phyloP scores from a whole-genome alignment of 2,113 vertebrate species.

The Cyprinodon tularosa region DNA sequence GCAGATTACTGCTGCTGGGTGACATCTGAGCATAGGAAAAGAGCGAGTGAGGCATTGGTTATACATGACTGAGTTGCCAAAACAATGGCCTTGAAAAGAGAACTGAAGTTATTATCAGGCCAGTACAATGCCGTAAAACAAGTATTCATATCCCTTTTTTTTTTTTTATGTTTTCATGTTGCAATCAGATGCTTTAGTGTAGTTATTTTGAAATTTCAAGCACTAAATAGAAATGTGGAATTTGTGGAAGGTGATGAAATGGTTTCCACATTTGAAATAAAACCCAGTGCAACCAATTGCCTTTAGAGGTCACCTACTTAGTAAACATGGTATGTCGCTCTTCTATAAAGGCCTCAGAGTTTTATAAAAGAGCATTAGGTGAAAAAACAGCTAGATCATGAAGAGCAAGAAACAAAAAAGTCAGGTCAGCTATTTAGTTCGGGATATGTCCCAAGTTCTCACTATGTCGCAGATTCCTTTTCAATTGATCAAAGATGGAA shows the following conservation, averaged over 20 bases:
- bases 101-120: neutral
- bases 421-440: neutral
- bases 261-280: neutral
- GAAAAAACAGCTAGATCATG: neutral
- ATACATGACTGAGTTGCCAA: neutral
- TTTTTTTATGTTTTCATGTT: neutral
- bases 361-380: neutral
- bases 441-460: neutral
- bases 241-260: neutral
- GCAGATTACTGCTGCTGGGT: slow-evolving; percentile 9
- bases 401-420: neutral
- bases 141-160: neutral
- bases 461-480: too few relatives aligned
- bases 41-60: neutral
- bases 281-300: neutral
- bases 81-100: neutral
- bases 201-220: neutral
- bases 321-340: neutral
- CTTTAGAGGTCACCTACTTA: neutral
- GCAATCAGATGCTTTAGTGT: neutral
- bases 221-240: neutral
- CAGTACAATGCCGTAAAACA: neutral
- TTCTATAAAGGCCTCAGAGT: neutral
- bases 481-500: too few relatives aligned
- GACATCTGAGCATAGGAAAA: slow-evolving; percentile 11